Evolutionary conservation across 2,113 vertebrate species (phyloP).

Genomic region (Archilochus colubris): DNA sequence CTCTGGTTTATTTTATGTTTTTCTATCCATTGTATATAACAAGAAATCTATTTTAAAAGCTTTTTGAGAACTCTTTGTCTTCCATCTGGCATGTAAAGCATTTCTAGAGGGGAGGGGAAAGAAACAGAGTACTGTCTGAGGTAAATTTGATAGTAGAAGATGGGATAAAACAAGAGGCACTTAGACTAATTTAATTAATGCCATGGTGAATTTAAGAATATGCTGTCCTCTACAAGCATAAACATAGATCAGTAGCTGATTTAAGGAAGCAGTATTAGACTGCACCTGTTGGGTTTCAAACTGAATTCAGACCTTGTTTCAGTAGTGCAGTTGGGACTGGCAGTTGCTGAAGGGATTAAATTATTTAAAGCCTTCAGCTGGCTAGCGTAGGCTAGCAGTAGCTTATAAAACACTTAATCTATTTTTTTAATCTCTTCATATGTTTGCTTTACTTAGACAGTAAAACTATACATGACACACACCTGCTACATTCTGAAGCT

Average conservation of each 20-base stretch:
- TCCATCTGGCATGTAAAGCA: conserved; percentile 15
- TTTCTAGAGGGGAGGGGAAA: conserved; percentile 33
- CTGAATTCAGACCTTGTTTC: conserved; percentile 81
- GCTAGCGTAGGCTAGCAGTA: conserved; percentile 80
- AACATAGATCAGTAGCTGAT: conserved; percentile 67
- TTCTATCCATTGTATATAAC: background rate
- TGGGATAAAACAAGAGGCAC: conserved; percentile 60
- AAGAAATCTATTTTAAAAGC: conserved; percentile 21
- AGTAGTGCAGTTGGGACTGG: conserved; percentile 80
- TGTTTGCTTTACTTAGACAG: conserved; percentile 79
- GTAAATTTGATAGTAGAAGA: conserved; percentile 62
- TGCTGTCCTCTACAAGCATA: conserved; percentile 43
- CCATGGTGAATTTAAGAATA: conserved; percentile 66
- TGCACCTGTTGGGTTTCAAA: conserved; percentile 82
- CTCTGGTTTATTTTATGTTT: background rate
- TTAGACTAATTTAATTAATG: conserved; percentile 72
- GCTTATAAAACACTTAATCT: conserved; percentile 84
- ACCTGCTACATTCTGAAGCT: conserved; percentile 73
- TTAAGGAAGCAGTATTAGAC: conserved; percentile 65
- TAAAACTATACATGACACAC: conserved; percentile 69
- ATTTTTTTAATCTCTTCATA: conserved; percentile 84
- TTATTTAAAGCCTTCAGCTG: conserved; percentile 87
- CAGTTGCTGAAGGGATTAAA: conserved; percentile 88
- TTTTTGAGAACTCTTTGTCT: conserved; percentile 32
- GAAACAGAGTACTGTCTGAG: conserved; percentile 43